A percentile compares a stretch with the other conserved stretches of the same genome.
Conservation (phyloP, 2,888 invertebrate genomes). For the Drosophila pseudotakahashii region DNA sequence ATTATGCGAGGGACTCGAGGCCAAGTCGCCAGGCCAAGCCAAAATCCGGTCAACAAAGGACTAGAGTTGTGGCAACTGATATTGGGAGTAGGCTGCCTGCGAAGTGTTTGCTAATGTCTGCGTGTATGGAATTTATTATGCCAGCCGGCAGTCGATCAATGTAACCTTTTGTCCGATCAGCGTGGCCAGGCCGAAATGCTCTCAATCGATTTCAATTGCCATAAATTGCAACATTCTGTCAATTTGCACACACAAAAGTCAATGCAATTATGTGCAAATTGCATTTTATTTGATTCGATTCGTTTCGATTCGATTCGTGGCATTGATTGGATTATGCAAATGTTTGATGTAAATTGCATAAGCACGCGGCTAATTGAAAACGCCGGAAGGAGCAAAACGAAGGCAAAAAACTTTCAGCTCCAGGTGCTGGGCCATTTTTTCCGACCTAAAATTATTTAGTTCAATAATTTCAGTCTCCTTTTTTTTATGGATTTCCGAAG, state of each 20-base stretch:
- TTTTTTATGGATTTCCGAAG: constrained; percentile 43
- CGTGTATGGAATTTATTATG: constrained; percentile 35
- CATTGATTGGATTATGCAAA: constrained; percentile 62
- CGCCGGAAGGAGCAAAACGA: constrained; percentile 13
- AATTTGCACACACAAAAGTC: constrained; percentile 41
- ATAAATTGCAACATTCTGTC: constrained; percentile 56
- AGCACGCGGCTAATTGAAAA: constrained; percentile 46
- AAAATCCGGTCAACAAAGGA: constrained; percentile 18
- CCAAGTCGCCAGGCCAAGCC: constrained; percentile 34
- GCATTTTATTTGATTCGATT: constrained; percentile 64
- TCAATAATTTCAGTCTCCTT: constrained; percentile 22
- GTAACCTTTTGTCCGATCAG: constrained; percentile 26
- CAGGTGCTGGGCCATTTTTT: constrained; percentile 20
- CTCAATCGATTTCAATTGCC: constrained; percentile 63
- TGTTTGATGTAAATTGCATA: constrained; percentile 35
- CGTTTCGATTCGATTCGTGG: constrained; percentile 12
- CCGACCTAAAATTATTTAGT: constrained; percentile 7
- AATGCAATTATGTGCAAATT: constrained; percentile 70
- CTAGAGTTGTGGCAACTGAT: neutral
- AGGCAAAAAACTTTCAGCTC: neutral
- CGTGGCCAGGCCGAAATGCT: constrained; percentile 27
- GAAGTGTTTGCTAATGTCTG: constrained; percentile 22
- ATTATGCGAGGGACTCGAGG: constrained; percentile 58
- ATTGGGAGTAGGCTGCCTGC: neutral
- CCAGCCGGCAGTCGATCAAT: constrained; percentile 17